phyloP scores from a whole-genome alignment of 2,888 invertebrate genomes.

The Pyrrhia umbra region DNA sequence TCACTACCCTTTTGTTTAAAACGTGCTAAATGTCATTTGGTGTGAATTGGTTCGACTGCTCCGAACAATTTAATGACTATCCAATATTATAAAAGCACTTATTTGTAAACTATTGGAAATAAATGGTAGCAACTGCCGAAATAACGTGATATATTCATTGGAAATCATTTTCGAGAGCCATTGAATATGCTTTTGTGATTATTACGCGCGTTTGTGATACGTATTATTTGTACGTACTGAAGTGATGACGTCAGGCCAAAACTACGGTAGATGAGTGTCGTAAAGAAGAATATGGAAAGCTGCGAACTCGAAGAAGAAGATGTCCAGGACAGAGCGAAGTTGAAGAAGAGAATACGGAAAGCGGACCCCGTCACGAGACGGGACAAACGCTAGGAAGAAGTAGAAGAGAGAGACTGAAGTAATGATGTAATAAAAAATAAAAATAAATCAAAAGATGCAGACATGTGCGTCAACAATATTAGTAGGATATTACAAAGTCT shows the following conservation, averaged over 20 bases:
- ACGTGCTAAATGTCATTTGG: constrained; percentile 8
- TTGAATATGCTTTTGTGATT: constrained; percentile 1
- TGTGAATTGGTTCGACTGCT: neutral
- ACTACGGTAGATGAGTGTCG: too few relatives aligned
- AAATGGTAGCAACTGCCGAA: constrained; percentile 1
- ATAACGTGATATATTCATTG: neutral
- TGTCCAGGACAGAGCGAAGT: too few relatives aligned
- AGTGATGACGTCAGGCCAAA: constrained; percentile 23
- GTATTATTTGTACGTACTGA: constrained; percentile 1
- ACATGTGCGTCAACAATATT: too few relatives aligned
- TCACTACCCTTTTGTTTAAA: constrained; percentile 32
- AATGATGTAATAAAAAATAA: too few relatives aligned
- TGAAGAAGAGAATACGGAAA: too few relatives aligned
- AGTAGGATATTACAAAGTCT: too few relatives aligned
- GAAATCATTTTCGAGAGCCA: constrained; percentile 15
- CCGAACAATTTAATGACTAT: constrained; percentile 3
- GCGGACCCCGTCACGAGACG: too few relatives aligned
- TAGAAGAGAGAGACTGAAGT: too few relatives aligned
- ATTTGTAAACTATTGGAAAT: constrained; percentile 16
- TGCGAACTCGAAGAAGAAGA: too few relatives aligned
- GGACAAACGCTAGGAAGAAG: too few relatives aligned
- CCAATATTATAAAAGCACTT: neutral
- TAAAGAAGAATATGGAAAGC: too few relatives aligned
- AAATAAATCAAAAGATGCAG: too few relatives aligned
- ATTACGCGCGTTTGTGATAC: constrained; percentile 1